phyloP scores from a whole-genome alignment of 2,797 vertebrate genomes.

The Euphonia xanthogaster region DNA sequence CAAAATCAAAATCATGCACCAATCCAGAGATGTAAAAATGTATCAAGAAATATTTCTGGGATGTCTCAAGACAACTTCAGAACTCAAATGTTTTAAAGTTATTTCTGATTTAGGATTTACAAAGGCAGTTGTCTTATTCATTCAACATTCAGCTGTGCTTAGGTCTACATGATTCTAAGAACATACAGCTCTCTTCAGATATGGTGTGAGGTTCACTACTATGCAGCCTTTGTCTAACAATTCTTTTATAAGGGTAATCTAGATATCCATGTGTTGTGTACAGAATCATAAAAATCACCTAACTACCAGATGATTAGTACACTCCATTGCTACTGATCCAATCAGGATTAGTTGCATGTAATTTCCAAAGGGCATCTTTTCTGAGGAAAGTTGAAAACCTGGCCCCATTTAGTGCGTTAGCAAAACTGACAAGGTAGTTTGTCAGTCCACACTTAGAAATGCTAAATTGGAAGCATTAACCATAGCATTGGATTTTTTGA shows the following conservation, averaged over 20 bases:
- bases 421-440: neutral
- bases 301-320: neutral
- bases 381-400: neutral
- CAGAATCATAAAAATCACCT: neutral
- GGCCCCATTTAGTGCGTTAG: neutral
- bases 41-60: neutral
- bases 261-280: neutral
- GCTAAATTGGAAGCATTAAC: neutral
- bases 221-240: neutral
- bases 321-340: neutral
- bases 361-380: neutral
- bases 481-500: accelerated
- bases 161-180: neutral
- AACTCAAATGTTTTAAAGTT: neutral
- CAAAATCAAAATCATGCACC: neutral
- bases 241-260: neutral
- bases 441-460: neutral
- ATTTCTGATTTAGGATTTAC: neutral
- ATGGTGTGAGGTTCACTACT: neutral
- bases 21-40: neutral
- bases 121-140: neutral
- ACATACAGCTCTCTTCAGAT: neutral
- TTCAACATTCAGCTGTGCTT: neutral
- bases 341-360: neutral
- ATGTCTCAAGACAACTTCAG: neutral